phyloP scores from a whole-genome alignment of 2,888 invertebrate species.

The Idaea straminata region DNA sequence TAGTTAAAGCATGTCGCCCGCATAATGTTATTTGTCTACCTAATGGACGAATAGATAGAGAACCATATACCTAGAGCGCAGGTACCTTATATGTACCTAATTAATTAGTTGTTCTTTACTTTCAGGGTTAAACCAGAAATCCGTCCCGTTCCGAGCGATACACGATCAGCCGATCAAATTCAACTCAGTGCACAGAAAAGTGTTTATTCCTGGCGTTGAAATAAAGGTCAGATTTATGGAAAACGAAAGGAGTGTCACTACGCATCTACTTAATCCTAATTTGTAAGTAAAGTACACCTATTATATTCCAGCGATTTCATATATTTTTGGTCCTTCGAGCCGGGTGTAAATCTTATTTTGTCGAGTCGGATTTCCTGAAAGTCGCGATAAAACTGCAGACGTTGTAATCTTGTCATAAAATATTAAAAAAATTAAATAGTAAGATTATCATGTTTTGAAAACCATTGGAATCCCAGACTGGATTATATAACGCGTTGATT shows the following conservation, averaged over 20 bases:
- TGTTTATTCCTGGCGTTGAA: slow-evolving; percentile 90
- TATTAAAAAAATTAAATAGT: neutral
- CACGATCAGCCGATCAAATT: slow-evolving; percentile 86
- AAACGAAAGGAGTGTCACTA: slow-evolving; percentile 90
- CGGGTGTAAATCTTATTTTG: no score
- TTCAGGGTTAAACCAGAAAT: slow-evolving; percentile 44
- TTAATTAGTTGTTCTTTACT: slow-evolving; percentile 21
- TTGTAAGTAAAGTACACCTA: slow-evolving; percentile 82
- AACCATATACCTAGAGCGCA: neutral
- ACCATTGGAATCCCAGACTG: neutral
- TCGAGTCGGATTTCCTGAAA: no score
- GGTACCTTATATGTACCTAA: neutral
- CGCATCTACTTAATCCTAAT: slow-evolving; percentile 93
- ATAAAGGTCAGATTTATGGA: slow-evolving; percentile 88
- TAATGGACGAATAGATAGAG: no score
- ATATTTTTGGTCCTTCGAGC: no score
- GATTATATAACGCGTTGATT: neutral
- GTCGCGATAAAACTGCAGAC: no score
- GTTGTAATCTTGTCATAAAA: no score
- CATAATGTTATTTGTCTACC: no score
- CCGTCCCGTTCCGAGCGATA: slow-evolving; percentile 83
- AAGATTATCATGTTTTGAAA: neutral
- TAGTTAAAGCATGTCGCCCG: no score
- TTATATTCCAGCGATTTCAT: no score
- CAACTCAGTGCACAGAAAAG: slow-evolving; percentile 86